Percentiles rank a stretch among this genome's conserved stretches.
phyloP scores from a whole-genome alignment of 1,140 invertebrate species.

The Drosophila malerkotliana region DNA sequence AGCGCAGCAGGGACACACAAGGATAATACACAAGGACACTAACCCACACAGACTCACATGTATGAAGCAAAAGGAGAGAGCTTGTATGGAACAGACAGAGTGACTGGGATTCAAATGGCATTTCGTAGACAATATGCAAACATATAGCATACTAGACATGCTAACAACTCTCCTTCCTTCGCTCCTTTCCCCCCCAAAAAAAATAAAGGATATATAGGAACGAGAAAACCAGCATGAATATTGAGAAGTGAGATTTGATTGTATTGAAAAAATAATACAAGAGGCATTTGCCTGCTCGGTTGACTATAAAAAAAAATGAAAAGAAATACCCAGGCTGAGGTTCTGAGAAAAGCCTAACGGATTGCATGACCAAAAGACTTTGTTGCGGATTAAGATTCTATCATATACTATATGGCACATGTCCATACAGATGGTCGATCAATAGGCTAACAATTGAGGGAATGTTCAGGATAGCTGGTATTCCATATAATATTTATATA shows the following conservation, averaged over 20 bases:
- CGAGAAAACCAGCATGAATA: slow-evolving; percentile 16
- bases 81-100: slow-evolving; percentile 27
- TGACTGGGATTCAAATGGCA: slow-evolving; percentile 69
- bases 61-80: slow-evolving; percentile 10
- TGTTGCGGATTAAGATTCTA: slow-evolving; percentile 9
- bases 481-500: too few species aligned
- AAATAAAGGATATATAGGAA: background rate
- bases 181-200: background rate
- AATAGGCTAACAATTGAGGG: too few species aligned
- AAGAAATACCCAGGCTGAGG: slow-evolving; percentile 5
- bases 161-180: slow-evolving; percentile 14
- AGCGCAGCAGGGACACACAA: slow-evolving; percentile 33
- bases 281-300: slow-evolving; percentile 41
- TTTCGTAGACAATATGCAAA: slow-evolving; percentile 78
- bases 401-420: background rate
- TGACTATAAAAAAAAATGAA: slow-evolving; percentile 10
- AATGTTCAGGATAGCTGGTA: too few species aligned
- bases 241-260: slow-evolving; percentile 51
- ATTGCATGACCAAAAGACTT: slow-evolving; percentile 15
- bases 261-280: slow-evolving; percentile 34
- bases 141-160: slow-evolving; percentile 71
- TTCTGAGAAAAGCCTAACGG: slow-evolving; percentile 4
- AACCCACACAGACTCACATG: slow-evolving; percentile 1
- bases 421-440: slow-evolving; percentile 3
- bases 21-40: slow-evolving; percentile 1